These are phyloP conservation scores for Steinernema hermaphroditum DNA, from an alignment of 2,888 invertebrate genomes.

Conservation along the genomic window DNA sequence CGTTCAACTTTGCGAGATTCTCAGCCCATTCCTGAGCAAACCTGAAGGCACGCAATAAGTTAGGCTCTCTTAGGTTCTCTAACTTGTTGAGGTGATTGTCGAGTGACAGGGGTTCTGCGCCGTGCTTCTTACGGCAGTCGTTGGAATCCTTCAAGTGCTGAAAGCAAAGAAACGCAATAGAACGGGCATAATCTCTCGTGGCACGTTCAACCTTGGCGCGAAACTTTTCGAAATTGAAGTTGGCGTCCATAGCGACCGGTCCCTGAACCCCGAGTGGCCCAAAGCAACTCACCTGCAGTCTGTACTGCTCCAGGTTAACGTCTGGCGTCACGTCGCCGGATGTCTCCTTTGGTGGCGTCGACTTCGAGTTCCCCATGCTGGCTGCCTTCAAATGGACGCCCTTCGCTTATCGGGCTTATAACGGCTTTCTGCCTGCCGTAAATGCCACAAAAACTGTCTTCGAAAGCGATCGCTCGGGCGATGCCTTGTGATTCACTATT, in stretches of 20 bases:
- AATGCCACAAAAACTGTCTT: neutral
- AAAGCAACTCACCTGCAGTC: neutral
- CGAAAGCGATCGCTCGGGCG: neutral
- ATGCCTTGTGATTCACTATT: neutral
- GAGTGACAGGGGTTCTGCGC: conserved; percentile 24
- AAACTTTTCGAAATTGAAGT: conserved; percentile 2
- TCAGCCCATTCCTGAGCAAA: conserved; percentile 39
- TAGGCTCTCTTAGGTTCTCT: neutral
- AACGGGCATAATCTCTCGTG: too few species aligned
- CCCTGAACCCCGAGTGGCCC: neutral
- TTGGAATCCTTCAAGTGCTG: conserved; percentile 33
- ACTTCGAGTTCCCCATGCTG: conserved; percentile 7
- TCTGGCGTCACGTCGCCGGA: neutral
- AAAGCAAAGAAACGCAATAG: neutral
- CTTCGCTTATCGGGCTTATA: neutral
- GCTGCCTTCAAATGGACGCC: neutral
- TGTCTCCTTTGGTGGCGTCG: neutral
- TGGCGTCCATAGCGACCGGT: neutral
- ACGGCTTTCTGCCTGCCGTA: neutral
- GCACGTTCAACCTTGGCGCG: neutral
- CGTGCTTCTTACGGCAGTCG: conserved; percentile 33
- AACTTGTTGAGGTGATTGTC: conserved; percentile 31
- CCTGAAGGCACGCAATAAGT: conserved; percentile 8
- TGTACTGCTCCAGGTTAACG: neutral
- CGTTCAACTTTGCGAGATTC: conserved; percentile 29